Evolutionary conservation across 2,888 invertebrate species (phyloP).

Genomic region (Tetrapedia diversipes): DNA sequence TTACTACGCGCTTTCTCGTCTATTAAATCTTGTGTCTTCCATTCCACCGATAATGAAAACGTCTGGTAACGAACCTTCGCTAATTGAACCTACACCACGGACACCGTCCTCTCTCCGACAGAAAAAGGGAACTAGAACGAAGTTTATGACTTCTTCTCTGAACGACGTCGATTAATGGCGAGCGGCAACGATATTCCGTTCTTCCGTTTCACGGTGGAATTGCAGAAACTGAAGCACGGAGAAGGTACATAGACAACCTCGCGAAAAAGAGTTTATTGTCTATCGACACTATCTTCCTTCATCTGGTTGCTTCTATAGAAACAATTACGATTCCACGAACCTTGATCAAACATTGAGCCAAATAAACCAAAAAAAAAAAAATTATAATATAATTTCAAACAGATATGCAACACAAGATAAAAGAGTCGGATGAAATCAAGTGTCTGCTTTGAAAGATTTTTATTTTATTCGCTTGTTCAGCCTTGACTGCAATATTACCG

Average conservation of each 20-base stretch:
- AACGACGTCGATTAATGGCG: slow-evolving; percentile 35
- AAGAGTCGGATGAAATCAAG: no score
- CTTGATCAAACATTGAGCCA: no score
- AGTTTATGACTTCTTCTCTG: slow-evolving; percentile 41
- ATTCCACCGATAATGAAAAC: slow-evolving; percentile 22
- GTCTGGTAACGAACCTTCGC: slow-evolving; percentile 36
- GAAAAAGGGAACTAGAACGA: slow-evolving; percentile 43
- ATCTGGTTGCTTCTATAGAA: slow-evolving; percentile 24
- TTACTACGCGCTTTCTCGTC: slow-evolving; percentile 15
- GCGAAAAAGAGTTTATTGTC: slow-evolving; percentile 26
- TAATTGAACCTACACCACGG: slow-evolving; percentile 31
- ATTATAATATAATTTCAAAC: no score
- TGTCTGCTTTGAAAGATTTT: no score
- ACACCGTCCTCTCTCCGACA: background rate
- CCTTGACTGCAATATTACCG: background rate
- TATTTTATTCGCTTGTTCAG: no score
- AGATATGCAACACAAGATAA: no score
- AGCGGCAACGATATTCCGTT: slow-evolving; percentile 40
- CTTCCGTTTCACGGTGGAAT: slow-evolving; percentile 9
- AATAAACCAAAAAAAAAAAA: no score
- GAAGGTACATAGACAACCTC: background rate
- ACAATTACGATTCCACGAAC: slow-evolving; percentile 25
- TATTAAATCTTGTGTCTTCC: background rate
- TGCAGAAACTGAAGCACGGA: no score
- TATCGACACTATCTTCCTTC: slow-evolving; percentile 21